phyloP scores from a whole-genome alignment of 2,888 invertebrate genomes.

The Automeris io region DNA sequence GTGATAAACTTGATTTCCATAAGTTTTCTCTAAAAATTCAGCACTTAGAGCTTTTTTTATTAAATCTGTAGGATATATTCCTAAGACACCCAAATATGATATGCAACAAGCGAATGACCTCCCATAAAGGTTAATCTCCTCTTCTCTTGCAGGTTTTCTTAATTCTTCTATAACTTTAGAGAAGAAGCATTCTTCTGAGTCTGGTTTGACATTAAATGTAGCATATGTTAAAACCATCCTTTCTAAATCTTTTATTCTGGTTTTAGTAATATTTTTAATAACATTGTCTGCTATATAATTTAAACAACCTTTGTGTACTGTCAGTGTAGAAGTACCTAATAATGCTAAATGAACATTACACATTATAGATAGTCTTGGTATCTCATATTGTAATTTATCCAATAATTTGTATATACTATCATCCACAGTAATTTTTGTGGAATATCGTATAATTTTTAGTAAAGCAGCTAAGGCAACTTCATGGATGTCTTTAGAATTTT shows the following conservation, averaged over 20 bases:
- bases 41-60: slow-evolving; percentile 74
- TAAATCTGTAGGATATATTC: slow-evolving; percentile 77
- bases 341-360: slow-evolving; percentile 82
- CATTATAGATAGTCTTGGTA: slow-evolving; percentile 77
- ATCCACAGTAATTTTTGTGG: slow-evolving; percentile 57
- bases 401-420: slow-evolving; percentile 69
- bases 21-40: slow-evolving; percentile 75
- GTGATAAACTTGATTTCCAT: slow-evolving; percentile 58
- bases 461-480: slow-evolving; percentile 82
- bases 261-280: slow-evolving; percentile 50
- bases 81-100: slow-evolving; percentile 76
- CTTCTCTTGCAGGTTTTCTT: slow-evolving; percentile 61
- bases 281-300: slow-evolving; percentile 70
- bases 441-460: slow-evolving; percentile 80
- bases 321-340: slow-evolving; percentile 71
- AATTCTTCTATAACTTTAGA: slow-evolving; percentile 66
- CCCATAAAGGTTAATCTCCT: slow-evolving; percentile 77
- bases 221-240: slow-evolving; percentile 79
- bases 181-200: slow-evolving; percentile 50
- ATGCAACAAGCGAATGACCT: slow-evolving; percentile 78
- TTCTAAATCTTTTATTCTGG: slow-evolving; percentile 86
- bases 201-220: slow-evolving; percentile 77
- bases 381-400: slow-evolving; percentile 69
- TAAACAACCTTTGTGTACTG: slow-evolving; percentile 51
- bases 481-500: slow-evolving; percentile 71